Base-by-base conservation (phyloP, 2,888 invertebrate genomes). In the Trichogramma dendrolimi region DNA sequence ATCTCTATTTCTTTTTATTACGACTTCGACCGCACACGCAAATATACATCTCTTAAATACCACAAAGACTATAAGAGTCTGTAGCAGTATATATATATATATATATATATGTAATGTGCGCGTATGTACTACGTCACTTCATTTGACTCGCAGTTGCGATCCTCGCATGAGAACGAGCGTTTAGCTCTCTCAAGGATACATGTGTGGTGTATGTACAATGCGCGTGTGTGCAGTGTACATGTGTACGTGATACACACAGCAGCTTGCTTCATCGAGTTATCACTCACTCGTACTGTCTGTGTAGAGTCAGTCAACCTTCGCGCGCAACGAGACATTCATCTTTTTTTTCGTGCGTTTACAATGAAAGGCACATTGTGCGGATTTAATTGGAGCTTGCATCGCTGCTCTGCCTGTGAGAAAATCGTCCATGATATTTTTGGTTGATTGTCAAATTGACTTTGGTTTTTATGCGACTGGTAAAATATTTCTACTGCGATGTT, bases 141-240 rank as follows among this genome's bases (percentile, higher is more conserved):
- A 40, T 59, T 14, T 43, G 42, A 14, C 14, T 14, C 14, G 14
- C 14, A 14, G 14, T 14, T 14, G 14, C 59, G 46, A 52, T 58
- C 47, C 40, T 10, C 50, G 51, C 51, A 50, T 51, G 58, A 58
- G 58, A 58, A 58, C 48, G 47, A 53, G 53, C 41, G 58, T 58
- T 58, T 58, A 53, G 53, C 40, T 5, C 39, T 49, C 55, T 54
- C 61, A 61, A 61, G 61, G 61, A 61, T 56, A 56, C 38, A 4
- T 7, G 4, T 39, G n/a, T 47, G 60, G 41, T 55, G 60, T 14
- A 14, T 14, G 14, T 14, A 14, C 14, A 14, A 14, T 14, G 14
- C 14, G 14, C 14, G 14, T 14, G 14, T 14, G 14, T 14, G 14
- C 14, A 14, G 14, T 14, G 14, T 14, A 14, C 14, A 2, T 14